Evolutionary conservation across 2,888 invertebrate species (phyloP).

Genomic region (Temnothorax unifasciatus): DNA sequence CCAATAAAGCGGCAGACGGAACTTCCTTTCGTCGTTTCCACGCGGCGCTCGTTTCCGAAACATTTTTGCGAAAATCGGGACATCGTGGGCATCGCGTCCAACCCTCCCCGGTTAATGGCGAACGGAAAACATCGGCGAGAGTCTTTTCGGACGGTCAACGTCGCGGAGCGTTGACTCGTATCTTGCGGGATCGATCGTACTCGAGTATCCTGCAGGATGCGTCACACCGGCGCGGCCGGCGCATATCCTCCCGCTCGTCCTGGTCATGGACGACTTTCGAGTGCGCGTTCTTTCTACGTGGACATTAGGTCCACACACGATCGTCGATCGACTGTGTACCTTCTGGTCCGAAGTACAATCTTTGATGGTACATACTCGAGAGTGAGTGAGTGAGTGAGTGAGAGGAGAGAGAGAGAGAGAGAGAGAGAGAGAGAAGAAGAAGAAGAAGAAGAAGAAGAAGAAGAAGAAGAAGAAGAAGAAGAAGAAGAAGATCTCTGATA

Average conservation of each 20-base stretch:
- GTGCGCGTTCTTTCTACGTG: conserved; percentile 46
- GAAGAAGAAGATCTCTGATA: conserved; percentile 3
- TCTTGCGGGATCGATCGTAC: conserved; percentile 72
- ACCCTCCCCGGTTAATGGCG: conserved; percentile 53
- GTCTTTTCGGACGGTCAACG: conserved; percentile 67
- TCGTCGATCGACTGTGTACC: conserved; percentile 25
- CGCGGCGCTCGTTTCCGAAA: conserved; percentile 26
- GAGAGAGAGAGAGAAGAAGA: neutral
- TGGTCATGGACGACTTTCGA: conserved; percentile 25
- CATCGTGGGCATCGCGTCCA: neutral
- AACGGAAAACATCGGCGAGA: conserved; percentile 64
- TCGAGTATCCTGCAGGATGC: conserved; percentile 70
- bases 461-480: neutral
- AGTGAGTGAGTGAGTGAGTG: neutral
- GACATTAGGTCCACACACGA: conserved; percentile 46
- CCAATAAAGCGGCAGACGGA: conserved; percentile 17
- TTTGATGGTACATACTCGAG: conserved; percentile 22
- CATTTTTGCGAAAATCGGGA: neutral
- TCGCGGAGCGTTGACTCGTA: conserved; percentile 65
- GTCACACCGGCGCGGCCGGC: conserved; percentile 51
- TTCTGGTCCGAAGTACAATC: conserved; percentile 39
- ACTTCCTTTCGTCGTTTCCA: conserved; percentile 39
- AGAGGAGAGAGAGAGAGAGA: neutral
- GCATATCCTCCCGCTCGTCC: conserved; percentile 57
- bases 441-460: neutral